Evolutionary conservation across 2,888 invertebrate species (phyloP).

Genomic region (Andrena haemorrhoa): DNA sequence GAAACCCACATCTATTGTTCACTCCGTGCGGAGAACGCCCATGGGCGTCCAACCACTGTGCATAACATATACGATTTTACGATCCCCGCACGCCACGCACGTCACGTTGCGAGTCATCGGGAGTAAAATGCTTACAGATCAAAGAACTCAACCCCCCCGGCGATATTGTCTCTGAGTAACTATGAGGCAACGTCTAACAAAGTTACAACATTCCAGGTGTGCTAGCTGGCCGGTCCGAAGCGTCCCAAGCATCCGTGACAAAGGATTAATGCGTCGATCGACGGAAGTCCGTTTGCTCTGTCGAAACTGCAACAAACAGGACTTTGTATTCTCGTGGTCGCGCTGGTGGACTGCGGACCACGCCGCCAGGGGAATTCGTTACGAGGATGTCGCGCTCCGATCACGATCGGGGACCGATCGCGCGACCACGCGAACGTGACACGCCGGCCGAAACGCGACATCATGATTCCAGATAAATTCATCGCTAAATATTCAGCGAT

Average conservation of each 20-base stretch:
- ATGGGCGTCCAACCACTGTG: too few species aligned
- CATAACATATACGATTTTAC: too few species aligned
- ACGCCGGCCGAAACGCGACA: constrained; percentile 52
- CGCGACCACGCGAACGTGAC: constrained; percentile 39
- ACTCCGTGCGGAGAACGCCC: too few species aligned
- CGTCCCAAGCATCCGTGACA: background rate
- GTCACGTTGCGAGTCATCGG: too few species aligned
- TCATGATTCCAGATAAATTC: constrained; percentile 73
- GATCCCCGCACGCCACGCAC: too few species aligned
- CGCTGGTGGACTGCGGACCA: background rate
- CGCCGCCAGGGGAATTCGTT: constrained; percentile 29
- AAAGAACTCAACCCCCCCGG: too few species aligned
- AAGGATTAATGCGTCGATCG: background rate
- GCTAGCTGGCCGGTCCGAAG: too few species aligned
- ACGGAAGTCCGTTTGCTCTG: constrained; percentile 23
- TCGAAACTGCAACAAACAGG: constrained; percentile 30
- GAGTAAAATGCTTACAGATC: too few species aligned
- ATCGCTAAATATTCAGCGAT: constrained; percentile 76
- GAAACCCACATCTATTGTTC: too few species aligned
- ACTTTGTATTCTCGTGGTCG: constrained; percentile 17
- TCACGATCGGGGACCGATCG: constrained; percentile 25
- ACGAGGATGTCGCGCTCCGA: constrained; percentile 32
- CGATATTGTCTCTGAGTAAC: too few species aligned
- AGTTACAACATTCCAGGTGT: too few species aligned
- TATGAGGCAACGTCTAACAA: too few species aligned